Percentiles rank a stretch among this genome's conserved stretches.
These are phyloP conservation scores for Chionomys nivalis DNA, from an alignment of 2,113 vertebrate genomes.

Conservation along the genomic window DNA sequence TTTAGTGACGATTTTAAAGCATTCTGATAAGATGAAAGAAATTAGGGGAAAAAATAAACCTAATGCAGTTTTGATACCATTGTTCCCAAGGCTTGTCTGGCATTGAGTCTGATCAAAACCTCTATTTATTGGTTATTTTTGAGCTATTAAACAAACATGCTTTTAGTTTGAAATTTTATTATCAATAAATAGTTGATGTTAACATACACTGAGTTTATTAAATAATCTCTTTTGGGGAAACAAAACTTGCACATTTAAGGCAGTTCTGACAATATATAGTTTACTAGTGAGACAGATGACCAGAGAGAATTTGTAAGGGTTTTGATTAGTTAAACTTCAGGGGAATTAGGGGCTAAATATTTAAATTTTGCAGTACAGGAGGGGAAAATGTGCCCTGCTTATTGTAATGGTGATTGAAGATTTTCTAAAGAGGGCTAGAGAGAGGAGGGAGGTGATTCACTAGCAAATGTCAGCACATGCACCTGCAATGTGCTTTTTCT, in stretches of 20 bases:
- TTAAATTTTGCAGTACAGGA: neutral
- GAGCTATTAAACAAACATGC: conserved; percentile 25
- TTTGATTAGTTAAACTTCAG: conserved; percentile 50
- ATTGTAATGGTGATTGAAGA: neutral
- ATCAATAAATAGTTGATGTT: conserved; percentile 51
- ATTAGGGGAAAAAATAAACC: neutral
- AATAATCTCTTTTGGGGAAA: neutral
- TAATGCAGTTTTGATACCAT: conserved; percentile 21
- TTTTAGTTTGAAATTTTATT: conserved; percentile 38
- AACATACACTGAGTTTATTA: conserved; percentile 32
- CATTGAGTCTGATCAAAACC: neutral
- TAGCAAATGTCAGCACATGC: neutral
- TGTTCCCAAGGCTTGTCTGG: conserved; percentile 6
- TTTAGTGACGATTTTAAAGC: neutral
- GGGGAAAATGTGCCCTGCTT: neutral
- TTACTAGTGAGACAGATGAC: conserved; percentile 35
- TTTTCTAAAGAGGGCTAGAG: neutral
- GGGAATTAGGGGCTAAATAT: conserved; percentile 47
- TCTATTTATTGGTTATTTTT: conserved; percentile 42
- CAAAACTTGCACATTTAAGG: conserved; percentile 27
- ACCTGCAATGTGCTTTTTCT: conserved; percentile 14
- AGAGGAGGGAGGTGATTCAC: neutral
- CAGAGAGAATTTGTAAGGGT: conserved; percentile 52
- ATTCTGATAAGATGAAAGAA: neutral
- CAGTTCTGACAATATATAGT: conserved; percentile 30